phyloP scores from a whole-genome alignment of 2,113 vertebrate genomes.

The Oreotrochilus melanogaster region DNA sequence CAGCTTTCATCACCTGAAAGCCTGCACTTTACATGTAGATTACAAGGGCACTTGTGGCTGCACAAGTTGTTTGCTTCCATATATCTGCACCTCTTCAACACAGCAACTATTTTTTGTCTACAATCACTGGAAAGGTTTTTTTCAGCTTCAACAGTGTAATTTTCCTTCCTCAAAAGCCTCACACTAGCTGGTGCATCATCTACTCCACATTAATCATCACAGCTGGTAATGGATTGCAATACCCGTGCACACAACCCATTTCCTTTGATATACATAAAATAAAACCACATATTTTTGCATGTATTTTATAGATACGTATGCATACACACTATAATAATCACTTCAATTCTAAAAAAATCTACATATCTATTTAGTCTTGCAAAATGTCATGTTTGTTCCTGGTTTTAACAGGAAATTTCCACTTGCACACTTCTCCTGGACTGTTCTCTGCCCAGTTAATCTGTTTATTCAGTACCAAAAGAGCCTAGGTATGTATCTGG shows the following conservation, averaged over 20 bases:
- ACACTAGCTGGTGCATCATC: constrained; percentile 13
- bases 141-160: constrained; percentile 34
- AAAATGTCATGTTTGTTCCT: neutral
- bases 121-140: neutral
- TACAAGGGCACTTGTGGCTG: neutral
- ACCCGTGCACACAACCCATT: neutral
- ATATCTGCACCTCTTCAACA: neutral
- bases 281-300: neutral
- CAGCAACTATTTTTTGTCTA: neutral
- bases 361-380: neutral
- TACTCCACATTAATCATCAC: constrained; percentile 26
- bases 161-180: constrained; percentile 61
- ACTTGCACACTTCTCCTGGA: neutral
- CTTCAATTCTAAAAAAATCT: neutral
- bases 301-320: neutral
- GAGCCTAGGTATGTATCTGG: rapidly evolving
- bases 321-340: neutral
- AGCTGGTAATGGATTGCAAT: neutral
- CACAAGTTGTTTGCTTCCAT: neutral
- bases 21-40: neutral
- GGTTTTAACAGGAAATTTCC: neutral
- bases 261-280: too few relatives aligned
- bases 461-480: neutral
- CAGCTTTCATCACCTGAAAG: neutral
- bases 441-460: neutral